Evolutionary conservation across 2,797 vertebrate species (phyloP).

Genomic region (Acrossocheilus wenchowensis): DNA sequence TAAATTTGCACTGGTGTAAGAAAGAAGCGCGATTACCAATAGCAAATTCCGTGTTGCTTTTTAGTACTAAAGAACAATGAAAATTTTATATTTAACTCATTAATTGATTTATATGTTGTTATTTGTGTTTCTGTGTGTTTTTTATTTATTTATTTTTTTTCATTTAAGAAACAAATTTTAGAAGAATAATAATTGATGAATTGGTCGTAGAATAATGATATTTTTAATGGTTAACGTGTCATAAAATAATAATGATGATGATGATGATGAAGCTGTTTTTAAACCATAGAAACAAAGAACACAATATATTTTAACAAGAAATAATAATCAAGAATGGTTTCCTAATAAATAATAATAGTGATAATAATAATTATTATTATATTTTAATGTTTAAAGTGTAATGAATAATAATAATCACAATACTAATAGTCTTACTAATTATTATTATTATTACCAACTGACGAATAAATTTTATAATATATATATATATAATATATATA

Average conservation of each 20-base stretch:
- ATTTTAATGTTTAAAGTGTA: background rate
- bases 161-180: background rate
- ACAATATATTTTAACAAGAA: background rate
- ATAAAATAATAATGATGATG: background rate
- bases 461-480: no score
- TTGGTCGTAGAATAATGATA: background rate
- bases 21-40: background rate
- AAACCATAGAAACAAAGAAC: background rate
- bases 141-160: background rate
- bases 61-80: background rate
- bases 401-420: background rate
- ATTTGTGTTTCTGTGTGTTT: background rate
- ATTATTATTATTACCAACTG: background rate
- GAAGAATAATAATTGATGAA: background rate
- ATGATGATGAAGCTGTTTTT: background rate
- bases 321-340: background rate
- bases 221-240: background rate
- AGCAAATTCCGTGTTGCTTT: background rate
- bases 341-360: background rate
- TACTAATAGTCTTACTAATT: background rate
- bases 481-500: no score
- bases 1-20: slow-evolving; percentile 6
- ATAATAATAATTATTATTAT: background rate
- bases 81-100: background rate
- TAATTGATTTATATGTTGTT: background rate